Base-by-base conservation (phyloP, 2,888 invertebrate genomes). In the Drosophila fulvimacula region DNA sequence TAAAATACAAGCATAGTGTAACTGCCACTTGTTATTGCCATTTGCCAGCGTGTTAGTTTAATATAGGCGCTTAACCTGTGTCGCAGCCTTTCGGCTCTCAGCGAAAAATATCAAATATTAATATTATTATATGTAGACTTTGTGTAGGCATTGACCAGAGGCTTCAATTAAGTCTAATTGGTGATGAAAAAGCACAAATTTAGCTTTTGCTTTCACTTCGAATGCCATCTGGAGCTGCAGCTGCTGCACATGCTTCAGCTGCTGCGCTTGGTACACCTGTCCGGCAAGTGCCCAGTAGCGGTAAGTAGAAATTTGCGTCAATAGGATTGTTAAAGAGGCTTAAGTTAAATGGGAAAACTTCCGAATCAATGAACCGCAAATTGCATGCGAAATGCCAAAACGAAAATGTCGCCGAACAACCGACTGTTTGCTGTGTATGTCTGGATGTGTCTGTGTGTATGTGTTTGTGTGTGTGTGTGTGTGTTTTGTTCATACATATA, bases 291-390 rank as follows among this genome's bases (percentile, higher is more conserved):
- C 62, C 57, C 60, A 30, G 69, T 61, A 73, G 61, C 30, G 79
- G 89, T 88, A 85, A 89, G 85, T 89, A 80, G 89, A 85, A 90
- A 89, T 90, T 89, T 89, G 83, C 82, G 88, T 85, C 90, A 88
- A 85, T 89, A 89, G 90, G 86, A 91, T 89, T 89, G 81, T 88
- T 91, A 91, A 92, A 92, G 92, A 91, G 92, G 92, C 92, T 92
- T 92, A 92, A 89, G 86, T 91, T 92, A 91, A 92, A 92, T 92
- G 92, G 90, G 88, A 92, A 92, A 92, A 91, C 90, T 92, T 92
- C 91, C 90, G 83, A 91, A 76, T 90, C 92, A 92, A 89, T 92
- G 92, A 91, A 88, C 91, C 85, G 91, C 82, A 82, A 81, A 83
- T 83, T 89, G 90, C 82, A 90, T 89, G 90, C 90, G 89, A 88